Base-by-base conservation (phyloP, 2,113 vertebrate species). In the Phodopus roborovskii region DNA sequence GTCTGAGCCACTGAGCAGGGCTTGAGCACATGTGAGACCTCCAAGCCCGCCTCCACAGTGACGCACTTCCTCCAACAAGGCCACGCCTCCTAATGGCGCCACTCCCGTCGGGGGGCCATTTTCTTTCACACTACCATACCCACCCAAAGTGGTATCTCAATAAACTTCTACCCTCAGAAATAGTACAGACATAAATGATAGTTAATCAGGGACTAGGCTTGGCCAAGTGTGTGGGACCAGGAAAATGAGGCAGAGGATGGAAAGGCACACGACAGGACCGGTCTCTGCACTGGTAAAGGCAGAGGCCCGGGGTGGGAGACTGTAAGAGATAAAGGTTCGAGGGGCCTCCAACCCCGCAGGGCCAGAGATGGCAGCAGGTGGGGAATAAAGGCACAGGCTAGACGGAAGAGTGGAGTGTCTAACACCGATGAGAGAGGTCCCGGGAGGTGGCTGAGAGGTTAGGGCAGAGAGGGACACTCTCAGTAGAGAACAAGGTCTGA, bases 131-230 rank as follows among this genome's bases (percentile, higher is more conserved):
- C 70, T 17, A 20, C 17, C 36, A 71, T 3, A n/a, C 50, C 11
- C 0, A 6, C 33, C 36, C 1, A 39, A 15, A 71, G 86, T 39
- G 87, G 36, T 16, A 74, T 13, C 70, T 88, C 70, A 39, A 42
- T 19, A 42, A 58, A 66, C 28, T n/a, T 39, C 79, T 30, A n/a
- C 48, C 20, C 68, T 5, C 15, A 30, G 36, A 56, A 19, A 77
- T 58, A 45, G 68, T 53, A 5, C 62, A 8, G 64, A 36, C 0
- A 0, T 13, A 10, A n/a, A 0, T 26, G 12, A n/a, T 0, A n/a
- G 5, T 45, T 13, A 62, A 3, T 39, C n/a, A 66, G 64, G 8
- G 24, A 11, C 26, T 13, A 39, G 24, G 78, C 12, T 62, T 22
- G 5, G 22, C 78, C n/a, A 13, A 48, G 22, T 1, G 30, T 68